Evolutionary conservation across 2,797 vertebrate species (phyloP), one percentile per base, ranked within the genome.

Genomic region (Enteromius mattozi): DNA sequence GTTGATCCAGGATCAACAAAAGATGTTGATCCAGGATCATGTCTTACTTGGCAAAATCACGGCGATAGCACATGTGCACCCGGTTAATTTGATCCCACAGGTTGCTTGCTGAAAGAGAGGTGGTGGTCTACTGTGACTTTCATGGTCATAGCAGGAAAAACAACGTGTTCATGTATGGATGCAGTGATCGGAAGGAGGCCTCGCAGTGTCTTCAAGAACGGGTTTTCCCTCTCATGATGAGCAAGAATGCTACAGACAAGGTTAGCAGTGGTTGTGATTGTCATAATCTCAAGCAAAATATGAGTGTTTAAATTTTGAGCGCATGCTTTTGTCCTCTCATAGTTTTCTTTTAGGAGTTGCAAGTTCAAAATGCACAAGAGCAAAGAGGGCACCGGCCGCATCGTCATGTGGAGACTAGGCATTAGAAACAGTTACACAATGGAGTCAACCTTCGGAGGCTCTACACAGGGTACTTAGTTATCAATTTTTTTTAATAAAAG

Each of bases 151-250:
- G 95, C 88, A 94, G 96, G 45, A 99, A 98, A 92, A 97, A 95
- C 92, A 98, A 99, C 0, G 95, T 96, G 75, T 99, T 99, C 90
- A 95, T 99, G 95, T 99, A 99, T 0, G 97, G 98, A 54, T 99
- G 98, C 1, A 94, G 92, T 21, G 93, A 88, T 21, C 69, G 78
- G 0, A 21, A 77, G 0, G 72, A 89, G 0, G 47, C 83, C 0
- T 63, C 92, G 0, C 83, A 74, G 1, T 92, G 93, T 89, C 95
- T 97, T 51, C 90, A 89, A 0, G 96, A 97, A 83, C 95, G 95
- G 0, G 63, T 99, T 84, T 98, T 99, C 88, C 97, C 98, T 7
- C 90, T 99, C 5, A 99, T 99, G 98, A 93, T 99, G 92, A 98
- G 98, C 95, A 99, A 98, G 89, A 99, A 98, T 0, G 94, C 94